These are phyloP conservation scores for Anthonomus grandis DNA, from an alignment of 1,140 invertebrate species.

Conservation along the genomic window DNA sequence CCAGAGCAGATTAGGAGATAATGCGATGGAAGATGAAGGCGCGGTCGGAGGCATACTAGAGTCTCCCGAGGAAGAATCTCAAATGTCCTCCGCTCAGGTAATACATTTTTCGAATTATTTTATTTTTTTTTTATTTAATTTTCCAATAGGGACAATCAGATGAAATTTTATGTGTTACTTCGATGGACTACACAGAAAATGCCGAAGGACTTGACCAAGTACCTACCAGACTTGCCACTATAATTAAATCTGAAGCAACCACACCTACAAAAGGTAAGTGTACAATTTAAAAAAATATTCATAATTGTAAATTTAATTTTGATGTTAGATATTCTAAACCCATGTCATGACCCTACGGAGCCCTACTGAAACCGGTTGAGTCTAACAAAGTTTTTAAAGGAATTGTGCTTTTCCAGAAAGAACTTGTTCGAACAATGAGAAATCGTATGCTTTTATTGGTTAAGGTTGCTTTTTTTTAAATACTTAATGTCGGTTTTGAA, in stretches of 20 bases:
- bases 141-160: slow-evolving; percentile 32
- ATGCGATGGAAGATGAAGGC: slow-evolving; percentile 41
- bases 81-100: slow-evolving; percentile 27
- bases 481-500: background rate
- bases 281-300: background rate
- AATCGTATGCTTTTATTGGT: too few relatives aligned
- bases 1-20: slow-evolving; percentile 41
- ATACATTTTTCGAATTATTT: slow-evolving; percentile 1
- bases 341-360: slow-evolving; percentile 15
- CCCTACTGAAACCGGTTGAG: slow-evolving; percentile 16
- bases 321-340: slow-evolving; percentile 11
- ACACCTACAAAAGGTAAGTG: slow-evolving; percentile 42
- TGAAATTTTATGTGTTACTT: slow-evolving; percentile 25
- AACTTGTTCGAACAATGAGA: background rate
- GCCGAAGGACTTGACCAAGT: slow-evolving; percentile 46
- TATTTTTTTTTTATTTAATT: background rate
- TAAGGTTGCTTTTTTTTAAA: background rate
- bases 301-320: slow-evolving; percentile 1
- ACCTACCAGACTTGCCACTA: slow-evolving; percentile 42
- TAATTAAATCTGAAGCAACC: slow-evolving; percentile 33
- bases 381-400: slow-evolving; percentile 8
- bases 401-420: slow-evolving; percentile 1
- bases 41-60: slow-evolving; percentile 44
- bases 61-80: slow-evolving; percentile 12
- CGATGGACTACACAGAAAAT: slow-evolving; percentile 30